Evolutionary conservation across 2,888 invertebrate species (phyloP), one percentile per base, ranked within the genome.

Genomic region (Bhutanitis thaidina): DNA sequence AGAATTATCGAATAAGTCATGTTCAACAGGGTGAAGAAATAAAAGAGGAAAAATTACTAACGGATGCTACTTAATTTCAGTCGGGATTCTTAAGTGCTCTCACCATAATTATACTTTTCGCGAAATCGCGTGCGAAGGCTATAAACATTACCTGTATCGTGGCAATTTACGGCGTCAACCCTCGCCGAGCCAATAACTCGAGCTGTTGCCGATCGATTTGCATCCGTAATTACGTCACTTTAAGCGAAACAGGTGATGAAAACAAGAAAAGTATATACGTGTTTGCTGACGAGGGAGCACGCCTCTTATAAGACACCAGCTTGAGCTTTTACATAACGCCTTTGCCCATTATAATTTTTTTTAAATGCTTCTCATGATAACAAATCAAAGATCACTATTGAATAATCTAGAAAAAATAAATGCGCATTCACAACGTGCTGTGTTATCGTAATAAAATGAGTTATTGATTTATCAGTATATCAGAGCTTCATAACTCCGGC

Each of bases 141-240:
- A 79, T 87, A 83, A 87, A 79, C 74, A 74, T 83, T 77, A 81
- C 80, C 73, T 76, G 80, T 82, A 80, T 80, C 80, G 77, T 76
- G 81, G 74, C 86, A 85, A 88, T 86, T 86, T 80, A 74, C 80
- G 77, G 75, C 82, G 80, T 84, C 81, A 82, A 81, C 80, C 80
- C 80, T 78, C 80, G 73, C 73, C 74, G 77, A 69, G 73, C 64
- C 76, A 85, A 83, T 89, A 87, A 86, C 81, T 38, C 43, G 38
- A 35, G 38, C 43, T 83, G 80, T 75, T 74, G 74, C 76, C 80
- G 83, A 87, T 85, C 85, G 84, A 89, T 88, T 88, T 89, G 88
- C 89, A 89, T 89, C 80, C 75, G 73, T 88, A 88, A 89, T 89
- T 83, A 83, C 85, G 78, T 87, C 85, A 87, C 84, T 84, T 86